These are phyloP conservation scores for Vespertilio murinus DNA, from an alignment of 2,797 vertebrate species.

Conservation along the genomic window DNA sequence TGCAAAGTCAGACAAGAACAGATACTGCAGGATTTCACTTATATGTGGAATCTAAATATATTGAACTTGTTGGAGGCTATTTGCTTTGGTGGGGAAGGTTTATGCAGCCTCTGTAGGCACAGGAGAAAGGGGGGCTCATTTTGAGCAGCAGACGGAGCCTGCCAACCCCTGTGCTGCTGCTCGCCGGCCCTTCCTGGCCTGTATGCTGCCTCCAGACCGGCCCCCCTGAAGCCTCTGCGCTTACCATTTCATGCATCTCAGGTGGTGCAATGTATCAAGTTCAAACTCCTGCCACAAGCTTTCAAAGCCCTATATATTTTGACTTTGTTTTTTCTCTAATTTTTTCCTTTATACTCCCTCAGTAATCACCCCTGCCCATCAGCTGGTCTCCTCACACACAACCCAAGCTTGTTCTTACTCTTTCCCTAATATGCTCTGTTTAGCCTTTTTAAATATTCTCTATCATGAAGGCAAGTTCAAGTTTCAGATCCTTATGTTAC, in stretches of 20 bases:
- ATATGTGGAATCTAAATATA: neutral
- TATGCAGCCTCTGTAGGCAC: neutral
- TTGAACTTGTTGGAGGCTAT: neutral
- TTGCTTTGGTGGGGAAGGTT: neutral
- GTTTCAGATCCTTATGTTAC: neutral
- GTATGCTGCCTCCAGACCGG: too few species aligned
- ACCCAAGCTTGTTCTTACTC: neutral
- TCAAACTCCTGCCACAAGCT: neutral
- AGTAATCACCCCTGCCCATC: neutral
- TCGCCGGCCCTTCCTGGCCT: neutral
- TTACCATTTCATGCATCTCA: neutral
- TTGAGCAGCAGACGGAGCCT: rapidly evolving
- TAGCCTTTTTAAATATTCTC: neutral
- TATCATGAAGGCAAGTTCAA: neutral
- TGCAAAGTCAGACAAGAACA: neutral
- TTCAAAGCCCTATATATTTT: neutral
- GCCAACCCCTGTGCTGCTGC: neutral
- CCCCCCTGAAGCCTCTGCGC: neutral
- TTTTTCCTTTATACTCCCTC: neutral
- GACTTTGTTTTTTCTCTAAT: neutral
- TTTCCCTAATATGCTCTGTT: neutral
- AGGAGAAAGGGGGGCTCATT: neutral
- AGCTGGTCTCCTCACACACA: neutral
- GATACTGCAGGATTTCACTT: neutral
- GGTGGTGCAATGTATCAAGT: neutral